phyloP scores from a whole-genome alignment of 2,888 invertebrate genomes.

The Thelaira solivaga region DNA sequence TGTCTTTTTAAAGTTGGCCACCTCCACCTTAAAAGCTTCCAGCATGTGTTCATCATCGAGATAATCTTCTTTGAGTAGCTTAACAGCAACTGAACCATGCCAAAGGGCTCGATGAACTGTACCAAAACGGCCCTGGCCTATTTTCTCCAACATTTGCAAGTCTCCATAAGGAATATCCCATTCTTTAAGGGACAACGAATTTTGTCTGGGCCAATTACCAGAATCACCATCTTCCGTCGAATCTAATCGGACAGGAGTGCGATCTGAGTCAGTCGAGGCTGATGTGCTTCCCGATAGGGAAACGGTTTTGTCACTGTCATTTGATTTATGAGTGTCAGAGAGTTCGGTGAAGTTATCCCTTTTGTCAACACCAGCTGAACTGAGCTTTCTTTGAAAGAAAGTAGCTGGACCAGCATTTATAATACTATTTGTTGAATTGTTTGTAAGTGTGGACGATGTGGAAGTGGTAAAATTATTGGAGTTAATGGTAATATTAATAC shows the following conservation, averaged over 20 bases:
- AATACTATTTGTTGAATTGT: conserved; percentile 62
- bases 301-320: conserved; percentile 84
- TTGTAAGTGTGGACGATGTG: conserved; percentile 37
- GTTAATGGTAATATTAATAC: conserved; percentile 59
- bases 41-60: conserved; percentile 91
- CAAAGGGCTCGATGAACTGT: conserved; percentile 96
- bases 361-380: conserved; percentile 71
- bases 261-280: conserved; percentile 89
- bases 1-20: conserved; percentile 97
- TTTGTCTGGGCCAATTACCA: conserved; percentile 86
- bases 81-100: conserved; percentile 99
- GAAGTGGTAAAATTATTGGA: conserved; percentile 37
- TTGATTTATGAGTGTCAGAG: conserved; percentile 79
- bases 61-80: conserved; percentile 94
- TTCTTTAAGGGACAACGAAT: conserved; percentile 92
- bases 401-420: conserved; percentile 66
- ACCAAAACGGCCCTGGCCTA: conserved; percentile 95
- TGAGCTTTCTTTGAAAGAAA: conserved; percentile 79
- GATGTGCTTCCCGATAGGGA: conserved; percentile 83
- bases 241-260: conserved; percentile 87
- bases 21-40: conserved; percentile 96
- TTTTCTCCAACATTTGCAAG: conserved; percentile 88
- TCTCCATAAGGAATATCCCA: conserved; percentile 99
- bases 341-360: conserved; percentile 74
- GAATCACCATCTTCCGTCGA: conserved; percentile 87